Evolutionary conservation across 2,113 vertebrate genomes (phyloP), one percentile per base, ranked within the genome.

Genomic region (Cnemophilus loriae): DNA sequence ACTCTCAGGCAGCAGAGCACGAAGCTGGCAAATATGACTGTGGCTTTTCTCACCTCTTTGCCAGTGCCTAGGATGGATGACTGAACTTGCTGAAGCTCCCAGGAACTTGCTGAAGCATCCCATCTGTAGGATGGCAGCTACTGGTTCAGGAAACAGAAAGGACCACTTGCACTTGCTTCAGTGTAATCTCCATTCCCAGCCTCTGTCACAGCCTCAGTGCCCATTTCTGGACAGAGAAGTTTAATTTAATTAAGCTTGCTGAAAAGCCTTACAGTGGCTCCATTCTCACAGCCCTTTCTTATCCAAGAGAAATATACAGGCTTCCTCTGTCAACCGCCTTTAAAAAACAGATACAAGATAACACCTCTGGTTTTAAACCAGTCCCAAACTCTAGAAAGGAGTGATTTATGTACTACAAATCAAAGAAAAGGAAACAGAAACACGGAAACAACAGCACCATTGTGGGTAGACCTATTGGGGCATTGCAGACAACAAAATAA

Each of bases 391-490:
- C 50, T 33, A 55, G 22, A 19, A 91, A 75, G 20, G 20, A 56
- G 11, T 57, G 32, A 55, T 61, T 87, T 87, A 42, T 21, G 32
- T 55, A 10, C 39, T 30, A 10, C 20, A 57, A 41, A 30, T 52
- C 47, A 82, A 44, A 67, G 52, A 68, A 95, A 39, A 6, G 26
- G 49, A 70, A 92, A 56, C 7, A 74, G 42, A 27, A 69, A 63
- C 60, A 71, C 22, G 39, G 41, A 30, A 59, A 68, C 16, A 69
- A 0, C 21, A 57, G 23, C 49, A 49, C 2, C 2, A 0, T 20
- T 70, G 30, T 23, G 21, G 57, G 22, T 4, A 61, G 44, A 76
- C 4, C 27, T 37, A 19, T 0, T 33, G 20, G 3, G 23, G 6
- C 11, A 64, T 1, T 7, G 23, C 37, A 82, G 60, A 6, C 55